Percentiles rank a stretch among this genome's conserved stretches.
phyloP scores from a whole-genome alignment of 92 coral and sea anemone species.

The Phenganax stokvisi region DNA sequence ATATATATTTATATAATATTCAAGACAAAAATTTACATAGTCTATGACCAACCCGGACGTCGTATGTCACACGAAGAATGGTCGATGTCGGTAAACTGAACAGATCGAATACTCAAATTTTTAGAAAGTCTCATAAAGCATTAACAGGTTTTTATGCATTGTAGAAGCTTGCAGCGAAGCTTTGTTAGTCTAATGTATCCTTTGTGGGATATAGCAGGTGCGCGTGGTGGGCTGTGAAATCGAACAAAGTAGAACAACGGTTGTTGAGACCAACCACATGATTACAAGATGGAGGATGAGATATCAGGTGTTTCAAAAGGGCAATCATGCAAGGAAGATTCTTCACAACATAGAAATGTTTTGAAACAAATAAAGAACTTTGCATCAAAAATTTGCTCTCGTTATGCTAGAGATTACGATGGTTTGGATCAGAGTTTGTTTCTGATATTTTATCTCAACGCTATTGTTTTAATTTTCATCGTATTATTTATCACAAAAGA shows the following conservation, averaged over 20 bases:
- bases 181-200: neutral
- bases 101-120: no score
- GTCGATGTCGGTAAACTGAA: no score
- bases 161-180: neutral
- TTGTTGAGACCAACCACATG: neutral
- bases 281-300: conserved; percentile 22
- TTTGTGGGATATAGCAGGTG: neutral
- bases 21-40: no score
- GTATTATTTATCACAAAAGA: conserved; percentile 22
- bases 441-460: conserved; percentile 25
- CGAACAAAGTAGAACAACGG: neutral
- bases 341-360: conserved; percentile 11
- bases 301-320: neutral
- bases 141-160: no score
- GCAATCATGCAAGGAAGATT: conserved; percentile 25
- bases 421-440: conserved; percentile 13
- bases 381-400: neutral
- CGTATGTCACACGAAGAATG: no score
- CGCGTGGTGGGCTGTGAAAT: neutral
- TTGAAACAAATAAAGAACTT: conserved; percentile 17
- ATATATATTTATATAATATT: no score
- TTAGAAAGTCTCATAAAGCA: no score
- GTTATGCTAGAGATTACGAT: conserved; percentile 1
- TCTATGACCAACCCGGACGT: no score
- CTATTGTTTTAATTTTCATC: conserved; percentile 19